A percentile compares a stretch with the other conserved stretches of the same genome.
Conservation (phyloP, 2,888 invertebrate genomes). For the Diachrysia chrysitis region DNA sequence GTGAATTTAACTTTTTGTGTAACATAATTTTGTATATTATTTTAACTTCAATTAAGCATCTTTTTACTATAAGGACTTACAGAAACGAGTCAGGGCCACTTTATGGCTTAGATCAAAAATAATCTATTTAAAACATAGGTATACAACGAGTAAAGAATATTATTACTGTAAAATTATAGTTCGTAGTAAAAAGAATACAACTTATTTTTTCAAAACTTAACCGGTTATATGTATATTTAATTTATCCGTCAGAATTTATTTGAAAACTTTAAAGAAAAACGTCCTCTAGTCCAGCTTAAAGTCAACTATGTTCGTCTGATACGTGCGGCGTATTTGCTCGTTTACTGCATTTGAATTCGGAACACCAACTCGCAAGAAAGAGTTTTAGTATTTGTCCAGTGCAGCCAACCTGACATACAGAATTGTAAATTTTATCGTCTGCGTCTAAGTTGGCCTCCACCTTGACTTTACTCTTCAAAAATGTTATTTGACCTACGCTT, state of each 20-base stretch:
- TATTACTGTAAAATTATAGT: no score
- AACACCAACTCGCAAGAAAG: constrained; percentile 76
- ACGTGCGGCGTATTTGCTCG: constrained; percentile 72
- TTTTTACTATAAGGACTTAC: no score
- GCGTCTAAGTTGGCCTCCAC: constrained; percentile 66
- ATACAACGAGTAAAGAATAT: no score
- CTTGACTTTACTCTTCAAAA: constrained; percentile 8
- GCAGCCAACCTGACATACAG: constrained; percentile 82
- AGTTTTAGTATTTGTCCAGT: constrained; percentile 85
- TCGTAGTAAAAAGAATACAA: no score
- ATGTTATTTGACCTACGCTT: not conserved
- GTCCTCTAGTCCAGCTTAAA: constrained; percentile 29
- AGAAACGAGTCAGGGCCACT: no score
- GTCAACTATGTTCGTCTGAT: constrained; percentile 55
- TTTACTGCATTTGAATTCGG: constrained; percentile 77
- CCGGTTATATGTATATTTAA: no score
- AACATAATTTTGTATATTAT: not conserved
- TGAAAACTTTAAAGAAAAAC: not conserved
- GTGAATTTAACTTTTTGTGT: not conserved
- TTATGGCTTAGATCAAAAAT: no score
- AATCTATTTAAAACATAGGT: no score
- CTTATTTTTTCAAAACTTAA: no score
- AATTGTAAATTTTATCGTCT: constrained; percentile 85
- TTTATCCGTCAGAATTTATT: not conserved
- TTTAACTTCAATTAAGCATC: no score